Percentiles rank a stretch among this genome's conserved stretches.
Conservation (phyloP, 2,888 invertebrate species). For the Icerya purchasi region DNA sequence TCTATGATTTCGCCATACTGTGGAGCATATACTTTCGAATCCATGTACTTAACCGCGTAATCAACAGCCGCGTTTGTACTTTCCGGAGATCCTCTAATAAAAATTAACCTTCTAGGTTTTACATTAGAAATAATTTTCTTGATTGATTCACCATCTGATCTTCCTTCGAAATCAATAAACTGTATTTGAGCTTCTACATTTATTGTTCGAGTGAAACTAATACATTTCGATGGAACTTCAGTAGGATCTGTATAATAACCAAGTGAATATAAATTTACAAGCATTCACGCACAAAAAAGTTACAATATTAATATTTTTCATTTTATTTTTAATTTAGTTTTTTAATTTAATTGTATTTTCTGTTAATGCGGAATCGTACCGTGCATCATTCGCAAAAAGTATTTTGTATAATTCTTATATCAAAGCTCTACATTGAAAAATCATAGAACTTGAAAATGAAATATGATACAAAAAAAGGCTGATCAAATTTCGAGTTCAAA, state of each 20-base stretch:
- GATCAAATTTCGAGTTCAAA: no score
- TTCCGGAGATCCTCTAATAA: constrained; percentile 49
- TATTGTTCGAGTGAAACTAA: constrained; percentile 47
- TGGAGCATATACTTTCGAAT: constrained; percentile 63
- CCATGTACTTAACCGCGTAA: constrained; percentile 38
- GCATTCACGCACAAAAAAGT: no score
- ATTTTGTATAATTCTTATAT: no score
- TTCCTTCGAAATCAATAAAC: constrained; percentile 93
- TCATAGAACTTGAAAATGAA: no score
- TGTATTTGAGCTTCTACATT: constrained; percentile 65
- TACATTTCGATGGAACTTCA: constrained; percentile 81
- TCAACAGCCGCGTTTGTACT: constrained; percentile 45
- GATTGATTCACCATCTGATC: constrained; percentile 64
- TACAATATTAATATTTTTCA: no score
- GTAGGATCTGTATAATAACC: constrained; percentile 37
- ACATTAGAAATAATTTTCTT: constrained; percentile 60
- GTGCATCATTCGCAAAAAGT: no score
- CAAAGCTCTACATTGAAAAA: no score
- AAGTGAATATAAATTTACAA: no score
- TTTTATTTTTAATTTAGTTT: no score
- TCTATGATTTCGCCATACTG: constrained; percentile 62
- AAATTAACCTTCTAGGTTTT: constrained; percentile 57
- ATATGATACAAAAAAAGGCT: no score
- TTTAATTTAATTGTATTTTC: no score
- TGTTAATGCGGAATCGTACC: no score